phyloP scores from a whole-genome alignment of 2,888 invertebrate genomes.

The Eudemis profundana region DNA sequence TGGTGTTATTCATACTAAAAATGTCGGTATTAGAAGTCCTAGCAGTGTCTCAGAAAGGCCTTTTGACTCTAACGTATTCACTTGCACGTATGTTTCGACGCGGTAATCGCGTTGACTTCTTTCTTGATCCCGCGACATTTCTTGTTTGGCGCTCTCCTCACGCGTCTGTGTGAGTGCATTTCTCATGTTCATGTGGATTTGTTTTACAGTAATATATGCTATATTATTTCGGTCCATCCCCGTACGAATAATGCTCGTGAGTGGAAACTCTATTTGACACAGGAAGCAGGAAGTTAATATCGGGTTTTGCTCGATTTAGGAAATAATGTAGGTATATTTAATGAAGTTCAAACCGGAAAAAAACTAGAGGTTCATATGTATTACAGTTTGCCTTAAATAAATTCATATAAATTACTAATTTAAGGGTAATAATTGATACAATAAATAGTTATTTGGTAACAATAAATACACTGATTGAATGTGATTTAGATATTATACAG shows the following conservation, averaged over 20 bases:
- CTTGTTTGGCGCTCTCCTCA: no score
- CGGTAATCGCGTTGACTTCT: no score
- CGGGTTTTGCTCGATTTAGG: not conserved
- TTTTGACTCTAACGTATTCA: no score
- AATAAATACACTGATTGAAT: slow-evolving; percentile 58
- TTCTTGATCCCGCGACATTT: no score
- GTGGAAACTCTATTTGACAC: not conserved
- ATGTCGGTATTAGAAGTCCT: no score
- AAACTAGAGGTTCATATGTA: not conserved
- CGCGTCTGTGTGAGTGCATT: no score
- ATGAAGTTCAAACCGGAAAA: not conserved
- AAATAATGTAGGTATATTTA: no score
- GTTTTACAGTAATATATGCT: no score
- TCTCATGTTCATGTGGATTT: no score
- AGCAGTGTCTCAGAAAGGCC: no score
- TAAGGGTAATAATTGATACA: slow-evolving; percentile 46
- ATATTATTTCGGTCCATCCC: not conserved
- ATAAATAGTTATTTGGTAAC: slow-evolving; percentile 70
- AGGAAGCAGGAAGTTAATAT: not conserved
- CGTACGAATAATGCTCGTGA: not conserved
- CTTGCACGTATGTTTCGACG: no score
- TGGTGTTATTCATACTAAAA: no score
- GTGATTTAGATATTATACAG: slow-evolving; percentile 31
- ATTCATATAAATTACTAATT: slow-evolving; percentile 45
- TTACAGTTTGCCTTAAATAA: not conserved